These are phyloP conservation scores for Ips typographus DNA, from an alignment of 1,140 invertebrate species.

Conservation along the genomic window DNA sequence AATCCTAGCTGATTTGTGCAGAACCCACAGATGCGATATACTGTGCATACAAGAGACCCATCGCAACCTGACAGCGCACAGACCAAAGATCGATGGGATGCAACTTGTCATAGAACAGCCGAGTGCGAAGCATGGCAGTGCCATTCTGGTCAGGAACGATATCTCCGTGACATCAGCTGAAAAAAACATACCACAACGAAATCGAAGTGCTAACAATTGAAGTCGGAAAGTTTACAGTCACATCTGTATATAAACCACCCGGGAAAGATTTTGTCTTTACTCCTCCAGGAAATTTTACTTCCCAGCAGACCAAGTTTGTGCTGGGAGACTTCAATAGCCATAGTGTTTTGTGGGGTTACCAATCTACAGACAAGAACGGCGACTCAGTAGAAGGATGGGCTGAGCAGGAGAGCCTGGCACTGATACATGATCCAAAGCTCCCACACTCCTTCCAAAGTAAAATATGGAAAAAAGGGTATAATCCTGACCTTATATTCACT, in stretches of 20 bases:
- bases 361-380: background rate
- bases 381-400: conserved; percentile 3
- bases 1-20: too few relatives aligned
- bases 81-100: too few relatives aligned
- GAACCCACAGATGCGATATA: too few relatives aligned
- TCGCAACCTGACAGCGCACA: too few relatives aligned
- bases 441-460: background rate
- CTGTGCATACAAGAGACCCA: too few relatives aligned
- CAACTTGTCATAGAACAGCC: background rate
- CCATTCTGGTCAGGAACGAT: background rate
- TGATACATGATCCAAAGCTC: conserved; percentile 4
- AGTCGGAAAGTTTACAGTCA: background rate
- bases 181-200: conserved; percentile 5
- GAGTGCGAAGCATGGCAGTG: background rate
- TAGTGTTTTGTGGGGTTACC: background rate
- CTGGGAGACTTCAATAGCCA: conserved; percentile 8
- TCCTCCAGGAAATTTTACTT: conserved; percentile 1
- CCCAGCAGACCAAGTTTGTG: background rate
- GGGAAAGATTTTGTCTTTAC: conserved; percentile 6
- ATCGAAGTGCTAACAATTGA: conserved; percentile 6
- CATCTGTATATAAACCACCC: conserved; percentile 9
- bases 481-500: conserved; percentile 2
- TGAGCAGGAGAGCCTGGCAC: background rate
- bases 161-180: conserved; percentile 4
- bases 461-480: conserved; percentile 9